These are phyloP conservation scores for Caenorhabditis sp. DNA, from an alignment of 2,888 invertebrate genomes.

Conservation along the genomic window DNA sequence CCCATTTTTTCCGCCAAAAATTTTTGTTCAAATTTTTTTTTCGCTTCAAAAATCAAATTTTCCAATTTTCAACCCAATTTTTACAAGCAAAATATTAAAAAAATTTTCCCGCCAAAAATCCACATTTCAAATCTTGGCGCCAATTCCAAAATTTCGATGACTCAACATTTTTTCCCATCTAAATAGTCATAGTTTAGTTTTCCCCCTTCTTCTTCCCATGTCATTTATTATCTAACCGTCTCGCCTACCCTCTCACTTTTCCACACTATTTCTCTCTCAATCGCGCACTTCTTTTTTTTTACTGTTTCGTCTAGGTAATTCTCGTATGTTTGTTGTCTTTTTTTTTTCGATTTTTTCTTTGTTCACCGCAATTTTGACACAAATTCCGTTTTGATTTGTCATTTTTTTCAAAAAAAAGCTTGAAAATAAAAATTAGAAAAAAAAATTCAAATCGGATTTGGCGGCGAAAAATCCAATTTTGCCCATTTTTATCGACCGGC, in stretches of 20 bases:
- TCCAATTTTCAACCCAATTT: neutral
- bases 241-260: neutral
- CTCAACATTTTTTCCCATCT: too few relatives aligned
- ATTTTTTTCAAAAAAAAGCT: neutral
- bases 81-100: neutral
- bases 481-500: neutral
- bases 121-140: too few relatives aligned
- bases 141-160: too few relatives aligned
- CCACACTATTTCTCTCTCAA: neutral
- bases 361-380: neutral
- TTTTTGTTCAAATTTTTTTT: too few relatives aligned
- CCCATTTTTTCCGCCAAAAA: too few relatives aligned
- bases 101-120: too few relatives aligned
- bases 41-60: neutral
- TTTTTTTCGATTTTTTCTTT: neutral
- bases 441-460: neutral
- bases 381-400: too few relatives aligned
- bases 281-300: conserved; percentile 1
- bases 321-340: neutral
- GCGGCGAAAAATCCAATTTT: neutral
- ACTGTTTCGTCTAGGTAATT: neutral
- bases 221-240: neutral
- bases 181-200: too few relatives aligned
- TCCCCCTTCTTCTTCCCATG: neutral
- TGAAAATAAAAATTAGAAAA: too few relatives aligned